phyloP scores from a whole-genome alignment of 2,113 vertebrate genomes.

The Romanogobio albipinnatus region DNA sequence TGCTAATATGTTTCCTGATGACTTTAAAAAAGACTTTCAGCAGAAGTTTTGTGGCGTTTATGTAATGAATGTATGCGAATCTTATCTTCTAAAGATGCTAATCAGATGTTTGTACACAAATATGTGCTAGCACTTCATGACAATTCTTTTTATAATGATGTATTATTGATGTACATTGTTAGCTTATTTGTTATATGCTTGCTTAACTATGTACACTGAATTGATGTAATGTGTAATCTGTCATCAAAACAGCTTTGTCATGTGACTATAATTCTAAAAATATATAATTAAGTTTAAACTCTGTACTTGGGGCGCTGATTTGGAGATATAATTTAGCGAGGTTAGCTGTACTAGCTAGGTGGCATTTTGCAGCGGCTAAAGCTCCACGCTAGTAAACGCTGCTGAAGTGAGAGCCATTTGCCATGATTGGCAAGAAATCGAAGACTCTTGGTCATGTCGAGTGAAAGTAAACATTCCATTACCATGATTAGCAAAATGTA shows the following conservation, averaged over 20 bases:
- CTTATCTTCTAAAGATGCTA: background rate
- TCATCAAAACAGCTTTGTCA: background rate
- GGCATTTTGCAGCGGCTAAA: background rate
- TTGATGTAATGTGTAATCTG: background rate
- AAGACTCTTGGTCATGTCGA: background rate
- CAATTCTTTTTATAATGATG: background rate
- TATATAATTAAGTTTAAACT: too few species aligned
- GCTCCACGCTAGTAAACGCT: background rate
- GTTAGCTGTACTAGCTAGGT: background rate
- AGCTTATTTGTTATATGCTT: background rate
- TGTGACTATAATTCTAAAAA: too few species aligned
- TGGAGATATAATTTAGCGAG: background rate
- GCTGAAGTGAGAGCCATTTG: conserved; percentile 8
- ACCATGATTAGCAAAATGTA: conserved; percentile 1
- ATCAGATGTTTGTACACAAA: background rate
- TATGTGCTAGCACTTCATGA: background rate
- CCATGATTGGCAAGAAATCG: background rate
- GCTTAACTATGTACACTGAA: background rate
- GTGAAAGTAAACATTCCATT: conserved; percentile 29
- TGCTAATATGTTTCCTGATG: background rate
- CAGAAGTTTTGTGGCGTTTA: background rate
- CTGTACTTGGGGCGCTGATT: background rate
- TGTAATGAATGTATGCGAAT: background rate
- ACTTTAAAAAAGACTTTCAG: background rate
- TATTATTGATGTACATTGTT: background rate